These are phyloP conservation scores for Clusia tigrina DNA, from an alignment of 2,888 invertebrate species.

Conservation along the genomic window DNA sequence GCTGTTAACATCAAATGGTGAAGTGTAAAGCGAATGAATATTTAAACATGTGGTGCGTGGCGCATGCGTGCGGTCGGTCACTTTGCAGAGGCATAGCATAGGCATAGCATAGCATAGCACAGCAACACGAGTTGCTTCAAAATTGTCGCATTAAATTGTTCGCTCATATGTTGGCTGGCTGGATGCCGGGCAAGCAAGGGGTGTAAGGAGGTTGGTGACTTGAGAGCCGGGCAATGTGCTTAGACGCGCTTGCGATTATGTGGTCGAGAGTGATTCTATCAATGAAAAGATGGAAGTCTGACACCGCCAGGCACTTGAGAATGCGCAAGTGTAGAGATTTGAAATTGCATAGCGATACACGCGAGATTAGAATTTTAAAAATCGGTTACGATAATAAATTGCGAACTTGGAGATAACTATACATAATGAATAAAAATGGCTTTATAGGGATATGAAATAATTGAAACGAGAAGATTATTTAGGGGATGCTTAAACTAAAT, in stretches of 20 bases:
- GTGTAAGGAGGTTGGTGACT: neutral
- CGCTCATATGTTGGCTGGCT: conserved; percentile 15
- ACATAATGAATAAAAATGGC: no score
- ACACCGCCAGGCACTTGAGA: neutral
- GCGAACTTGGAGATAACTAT: no score
- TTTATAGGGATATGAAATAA: no score
- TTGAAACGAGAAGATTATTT: no score
- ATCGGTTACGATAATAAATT: neutral
- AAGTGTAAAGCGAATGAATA: neutral
- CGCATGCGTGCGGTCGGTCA: conserved; percentile 25
- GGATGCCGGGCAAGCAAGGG: neutral
- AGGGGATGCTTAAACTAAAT: no score
- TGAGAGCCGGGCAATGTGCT: conserved; percentile 7
- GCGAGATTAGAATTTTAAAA: neutral
- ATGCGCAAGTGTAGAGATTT: neutral
- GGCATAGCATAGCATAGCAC: conserved; percentile 21
- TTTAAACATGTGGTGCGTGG: neutral
- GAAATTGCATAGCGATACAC: neutral
- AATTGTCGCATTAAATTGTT: conserved; percentile 59
- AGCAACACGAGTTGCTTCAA: conserved; percentile 35
- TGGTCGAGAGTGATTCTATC: conserved; percentile 18
- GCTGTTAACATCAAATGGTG: neutral
- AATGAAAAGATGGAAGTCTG: conserved; percentile 11
- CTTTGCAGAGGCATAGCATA: neutral
- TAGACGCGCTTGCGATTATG: neutral